Evolutionary conservation across 37 sponge, comb jelly and placozoan species (phyloP).

Genomic region (Mnemiopsis leidyi): DNA sequence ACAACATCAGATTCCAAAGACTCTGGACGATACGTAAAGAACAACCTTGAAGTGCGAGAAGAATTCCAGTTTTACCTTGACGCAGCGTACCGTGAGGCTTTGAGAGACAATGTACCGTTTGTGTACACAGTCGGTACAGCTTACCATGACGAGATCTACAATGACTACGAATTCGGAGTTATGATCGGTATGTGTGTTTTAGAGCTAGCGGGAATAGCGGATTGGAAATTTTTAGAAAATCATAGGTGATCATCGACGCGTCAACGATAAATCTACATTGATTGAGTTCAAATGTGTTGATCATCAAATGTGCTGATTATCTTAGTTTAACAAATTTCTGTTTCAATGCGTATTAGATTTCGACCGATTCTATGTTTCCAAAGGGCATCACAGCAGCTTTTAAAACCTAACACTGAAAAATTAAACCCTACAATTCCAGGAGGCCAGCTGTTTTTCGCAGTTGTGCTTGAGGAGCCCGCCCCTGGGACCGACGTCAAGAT

Average conservation of each 20-base stretch:
- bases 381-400: no score
- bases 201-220: no score
- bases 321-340: no score
- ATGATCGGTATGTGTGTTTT: slow-evolving; percentile 5
- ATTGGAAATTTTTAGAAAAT: no score
- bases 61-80: neutral
- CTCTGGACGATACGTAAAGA: slow-evolving; percentile 17
- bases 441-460: neutral
- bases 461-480: neutral
- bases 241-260: no score
- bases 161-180: neutral
- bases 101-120: neutral
- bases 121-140: neutral
- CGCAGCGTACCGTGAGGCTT: neutral
- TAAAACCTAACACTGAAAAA: no score
- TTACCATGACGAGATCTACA: slow-evolving; percentile 15
- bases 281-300: no score
- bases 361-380: no score
- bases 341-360: no score
- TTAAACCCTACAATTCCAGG: neutral
- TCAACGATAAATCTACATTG: no score
- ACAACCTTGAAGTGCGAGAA: neutral
- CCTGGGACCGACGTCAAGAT: neutral
- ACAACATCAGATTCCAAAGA: neutral
- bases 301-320: no score